Evolutionary conservation across 2,797 vertebrate genomes (phyloP).

Genomic region (Rhinichthys osculus): DNA sequence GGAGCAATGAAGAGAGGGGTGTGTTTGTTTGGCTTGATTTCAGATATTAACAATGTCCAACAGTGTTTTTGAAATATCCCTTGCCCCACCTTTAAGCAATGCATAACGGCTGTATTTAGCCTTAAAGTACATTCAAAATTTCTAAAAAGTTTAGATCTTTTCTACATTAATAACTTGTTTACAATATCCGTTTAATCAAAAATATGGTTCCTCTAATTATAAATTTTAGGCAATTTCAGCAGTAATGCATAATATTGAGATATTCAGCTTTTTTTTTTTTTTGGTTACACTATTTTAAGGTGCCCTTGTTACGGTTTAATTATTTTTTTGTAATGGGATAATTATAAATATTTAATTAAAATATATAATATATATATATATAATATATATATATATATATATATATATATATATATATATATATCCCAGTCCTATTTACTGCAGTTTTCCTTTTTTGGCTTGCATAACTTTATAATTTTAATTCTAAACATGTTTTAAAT

Average conservation of each 20-base stretch:
- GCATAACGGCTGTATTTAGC: neutral
- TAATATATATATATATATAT: no score
- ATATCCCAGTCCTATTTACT: neutral
- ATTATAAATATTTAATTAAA: no score
- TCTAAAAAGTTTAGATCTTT: no score
- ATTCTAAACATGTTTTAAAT: neutral
- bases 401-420: no score
- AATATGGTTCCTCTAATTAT: neutral
- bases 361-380: no score
- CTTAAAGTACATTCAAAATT: neutral
- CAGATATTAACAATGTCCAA: no score
- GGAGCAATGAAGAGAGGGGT: no score
- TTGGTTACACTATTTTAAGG: neutral
- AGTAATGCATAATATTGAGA: neutral
- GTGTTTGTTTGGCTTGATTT: no score
- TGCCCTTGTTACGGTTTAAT: neutral
- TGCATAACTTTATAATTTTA: neutral
- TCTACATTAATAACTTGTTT: no score
- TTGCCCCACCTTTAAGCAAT: neutral
- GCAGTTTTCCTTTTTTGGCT: neutral
- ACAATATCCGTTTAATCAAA: neutral
- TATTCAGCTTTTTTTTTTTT: no score
- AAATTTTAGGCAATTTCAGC: neutral
- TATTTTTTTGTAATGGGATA: no score
- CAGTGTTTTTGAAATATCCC: no score